phyloP scores from a whole-genome alignment of 2,113 vertebrate genomes.

The Coreoperca whiteheadi region DNA sequence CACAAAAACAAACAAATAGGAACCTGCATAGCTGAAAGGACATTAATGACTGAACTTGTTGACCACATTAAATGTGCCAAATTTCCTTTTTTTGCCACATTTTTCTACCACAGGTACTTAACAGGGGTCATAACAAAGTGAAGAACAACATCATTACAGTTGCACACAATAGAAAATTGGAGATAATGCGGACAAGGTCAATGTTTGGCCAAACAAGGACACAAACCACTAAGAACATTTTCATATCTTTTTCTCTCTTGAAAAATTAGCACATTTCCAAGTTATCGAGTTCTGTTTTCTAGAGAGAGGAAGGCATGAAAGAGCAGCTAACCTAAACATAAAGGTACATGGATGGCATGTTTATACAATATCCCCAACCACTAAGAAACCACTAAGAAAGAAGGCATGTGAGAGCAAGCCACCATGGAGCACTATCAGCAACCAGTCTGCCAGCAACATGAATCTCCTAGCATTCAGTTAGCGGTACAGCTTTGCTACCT shows the following conservation, averaged over 20 bases:
- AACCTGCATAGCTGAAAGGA: background rate
- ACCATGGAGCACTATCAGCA: conserved; percentile 49
- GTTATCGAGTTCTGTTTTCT: background rate
- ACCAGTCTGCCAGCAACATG: conserved; percentile 53
- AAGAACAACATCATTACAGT: background rate
- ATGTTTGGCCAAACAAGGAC: background rate
- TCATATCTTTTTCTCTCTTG: background rate
- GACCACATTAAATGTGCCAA: background rate
- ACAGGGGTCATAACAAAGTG: background rate
- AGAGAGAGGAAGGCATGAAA: background rate
- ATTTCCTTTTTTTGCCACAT: background rate
- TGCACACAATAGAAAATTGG: background rate
- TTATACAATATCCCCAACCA: background rate
- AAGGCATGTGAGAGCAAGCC: conserved; percentile 13
- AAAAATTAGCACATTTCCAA: background rate
- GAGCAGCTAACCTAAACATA: background rate
- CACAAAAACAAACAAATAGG: background rate
- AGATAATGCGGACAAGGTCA: background rate
- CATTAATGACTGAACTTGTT: background rate
- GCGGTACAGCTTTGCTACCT: conserved; percentile 63
- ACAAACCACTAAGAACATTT: background rate
- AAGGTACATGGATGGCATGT: background rate
- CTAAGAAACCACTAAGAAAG: background rate
- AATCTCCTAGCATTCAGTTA: conserved; percentile 56
- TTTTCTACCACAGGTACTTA: background rate